Evolutionary conservation across 2,797 vertebrate species (phyloP), one percentile per base, ranked within the genome.

Genomic region (Melanotaenia nigrans): DNA sequence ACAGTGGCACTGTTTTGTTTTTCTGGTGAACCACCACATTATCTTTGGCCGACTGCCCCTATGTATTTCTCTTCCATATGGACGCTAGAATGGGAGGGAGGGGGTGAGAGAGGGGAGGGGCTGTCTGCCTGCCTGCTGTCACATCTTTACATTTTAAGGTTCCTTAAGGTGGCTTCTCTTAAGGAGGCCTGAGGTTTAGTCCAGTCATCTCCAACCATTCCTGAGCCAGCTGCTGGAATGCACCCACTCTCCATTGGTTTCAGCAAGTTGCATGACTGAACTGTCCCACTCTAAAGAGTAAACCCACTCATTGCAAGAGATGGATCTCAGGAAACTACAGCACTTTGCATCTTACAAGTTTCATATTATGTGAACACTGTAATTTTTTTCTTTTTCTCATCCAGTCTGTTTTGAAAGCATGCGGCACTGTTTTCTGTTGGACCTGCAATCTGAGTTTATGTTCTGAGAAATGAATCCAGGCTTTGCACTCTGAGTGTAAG

Each of bases 51-150:
- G 51, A 66, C 74, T 65, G 32, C 67, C 24, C 45, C 65, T 68
- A 54, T 75, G 77, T 90, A 72, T 86, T 93, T 94, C 93, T 94
- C 93, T 95, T 94, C 94, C 95, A 94, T 95, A 94, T 94, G 94
- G 94, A 94, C 87, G 79, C 38, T 84, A 68, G 61, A 59, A 55
- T 83, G 59, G 68, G 54, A 58, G 71, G 66, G 42, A n/a, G 73
- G 47, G 33, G 71, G 57, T 67, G 73, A 68, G 24, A 58, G 71
- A 9, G 18, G 45, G 42, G 16, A 45, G 42, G 42, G 72, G 79
- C 54, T 76, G 77, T 82, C 67, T 74, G 81, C 70, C 68, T 85
- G 80, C 66, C 79, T 89, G 84, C 75, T 68, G 72, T 87, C 77
- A 74, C 74, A 71, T 89, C 61, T 53, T 47, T 74, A 74, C 70